Percentiles rank a stretch among this genome's conserved stretches.
These are phyloP conservation scores for Sterna hirundo DNA, from an alignment of 2,113 vertebrate genomes.

Conservation along the genomic window DNA sequence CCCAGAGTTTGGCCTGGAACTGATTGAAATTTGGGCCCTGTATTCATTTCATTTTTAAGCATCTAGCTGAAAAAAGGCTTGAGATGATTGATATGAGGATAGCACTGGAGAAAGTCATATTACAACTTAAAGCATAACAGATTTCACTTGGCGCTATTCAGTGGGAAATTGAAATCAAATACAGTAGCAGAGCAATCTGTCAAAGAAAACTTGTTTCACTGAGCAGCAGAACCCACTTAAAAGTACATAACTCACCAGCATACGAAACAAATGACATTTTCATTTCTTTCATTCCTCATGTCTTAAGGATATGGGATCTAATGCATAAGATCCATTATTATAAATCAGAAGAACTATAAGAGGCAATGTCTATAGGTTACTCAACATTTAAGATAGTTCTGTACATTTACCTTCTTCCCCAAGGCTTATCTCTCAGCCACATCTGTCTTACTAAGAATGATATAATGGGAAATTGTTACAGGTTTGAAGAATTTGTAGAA, in stretches of 20 bases:
- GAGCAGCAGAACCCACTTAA: slow-evolving; percentile 42
- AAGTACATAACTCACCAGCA: slow-evolving; percentile 44
- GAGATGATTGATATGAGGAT: background rate
- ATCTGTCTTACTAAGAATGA: slow-evolving; percentile 60
- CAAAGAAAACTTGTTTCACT: slow-evolving; percentile 47
- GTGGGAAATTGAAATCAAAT: slow-evolving; percentile 67
- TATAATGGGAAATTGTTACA: slow-evolving; percentile 48
- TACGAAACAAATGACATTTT: slow-evolving; percentile 46
- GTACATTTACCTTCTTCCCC: background rate
- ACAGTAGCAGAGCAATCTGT: slow-evolving; percentile 68
- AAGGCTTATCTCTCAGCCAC: background rate
- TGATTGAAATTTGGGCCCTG: background rate
- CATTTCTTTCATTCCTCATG: slow-evolving; percentile 44
- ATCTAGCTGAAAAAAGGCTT: background rate
- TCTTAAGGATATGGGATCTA: slow-evolving; percentile 26
- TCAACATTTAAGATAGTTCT: background rate
- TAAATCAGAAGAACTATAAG: slow-evolving; percentile 47
- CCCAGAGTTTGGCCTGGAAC: background rate
- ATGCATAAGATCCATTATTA: slow-evolving; percentile 1
- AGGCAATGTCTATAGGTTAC: background rate
- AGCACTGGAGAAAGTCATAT: slow-evolving; percentile 12
- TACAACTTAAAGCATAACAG: slow-evolving; percentile 49
- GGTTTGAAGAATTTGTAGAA: slow-evolving; percentile 36
- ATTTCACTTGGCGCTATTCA: slow-evolving; percentile 38
- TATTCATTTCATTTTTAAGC: slow-evolving; percentile 38